These are phyloP conservation scores for Rostratula benghalensis DNA, from an alignment of 2,113 vertebrate genomes.

Conservation along the genomic window DNA sequence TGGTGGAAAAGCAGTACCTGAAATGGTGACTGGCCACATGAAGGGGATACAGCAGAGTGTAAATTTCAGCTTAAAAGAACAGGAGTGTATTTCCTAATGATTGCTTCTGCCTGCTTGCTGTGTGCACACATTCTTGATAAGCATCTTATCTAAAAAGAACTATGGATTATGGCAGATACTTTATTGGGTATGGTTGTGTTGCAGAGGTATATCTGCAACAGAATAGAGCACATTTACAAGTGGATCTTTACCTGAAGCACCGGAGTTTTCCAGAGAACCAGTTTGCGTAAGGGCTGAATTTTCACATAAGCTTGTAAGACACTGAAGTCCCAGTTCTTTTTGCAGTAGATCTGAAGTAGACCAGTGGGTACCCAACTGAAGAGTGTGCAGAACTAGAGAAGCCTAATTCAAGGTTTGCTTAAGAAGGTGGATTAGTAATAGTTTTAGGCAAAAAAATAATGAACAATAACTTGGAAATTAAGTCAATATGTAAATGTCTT, in stretches of 20 bases:
- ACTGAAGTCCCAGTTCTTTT: background rate
- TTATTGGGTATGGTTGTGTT: background rate
- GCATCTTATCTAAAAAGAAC: background rate
- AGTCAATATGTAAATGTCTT: background rate
- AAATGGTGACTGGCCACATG: background rate
- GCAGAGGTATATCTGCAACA: background rate
- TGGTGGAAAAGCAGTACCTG: background rate
- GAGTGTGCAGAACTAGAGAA: background rate
- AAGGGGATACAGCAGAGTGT: background rate
- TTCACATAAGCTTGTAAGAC: background rate
- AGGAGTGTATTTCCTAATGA: background rate
- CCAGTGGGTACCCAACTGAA: background rate
- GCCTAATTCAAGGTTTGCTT: background rate
- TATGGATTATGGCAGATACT: background rate
- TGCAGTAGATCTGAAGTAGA: background rate
- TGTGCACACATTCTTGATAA: background rate
- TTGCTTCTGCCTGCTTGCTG: background rate
- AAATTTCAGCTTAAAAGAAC: background rate
- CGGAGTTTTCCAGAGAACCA: background rate
- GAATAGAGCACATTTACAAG: background rate
- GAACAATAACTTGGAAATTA: background rate
- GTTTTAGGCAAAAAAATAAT: background rate
- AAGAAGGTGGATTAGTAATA: background rate
- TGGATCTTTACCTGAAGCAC: background rate
- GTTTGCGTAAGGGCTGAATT: background rate